A percentile compares a stretch with the other conserved stretches of the same genome.
Conservation (phyloP, 1,140 invertebrate genomes). For the Drosophila sp. region DNA sequence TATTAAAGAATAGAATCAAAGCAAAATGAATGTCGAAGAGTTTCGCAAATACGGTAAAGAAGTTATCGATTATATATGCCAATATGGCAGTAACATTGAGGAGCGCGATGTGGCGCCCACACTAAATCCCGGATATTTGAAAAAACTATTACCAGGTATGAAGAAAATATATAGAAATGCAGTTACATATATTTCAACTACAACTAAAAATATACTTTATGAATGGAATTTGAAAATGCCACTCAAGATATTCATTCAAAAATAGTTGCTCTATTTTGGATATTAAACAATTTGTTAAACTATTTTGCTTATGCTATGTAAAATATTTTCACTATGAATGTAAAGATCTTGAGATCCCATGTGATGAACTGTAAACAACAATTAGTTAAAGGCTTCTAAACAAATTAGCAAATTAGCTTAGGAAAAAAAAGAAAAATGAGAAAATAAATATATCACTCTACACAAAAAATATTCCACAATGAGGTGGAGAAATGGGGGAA, state of each 20-base stretch:
- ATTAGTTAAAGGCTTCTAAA: constrained; percentile 64
- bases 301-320: constrained; percentile 28
- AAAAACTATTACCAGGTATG: constrained; percentile 87
- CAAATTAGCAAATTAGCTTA: constrained; percentile 58
- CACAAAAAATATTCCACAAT: constrained; percentile 43
- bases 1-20: constrained; percentile 32
- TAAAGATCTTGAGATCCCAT: constrained; percentile 23
- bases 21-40: constrained; percentile 91
- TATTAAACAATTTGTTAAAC: constrained; percentile 20
- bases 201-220: constrained; percentile 6
- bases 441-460: constrained; percentile 44
- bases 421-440: constrained; percentile 25
- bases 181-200: constrained; percentile 1
- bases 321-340: constrained; percentile 4
- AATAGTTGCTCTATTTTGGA: constrained; percentile 32
- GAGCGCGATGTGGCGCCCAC: constrained; percentile 92
- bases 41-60: constrained; percentile 94
- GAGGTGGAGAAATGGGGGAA: constrained; percentile 3
- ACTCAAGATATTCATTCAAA: constrained; percentile 29
- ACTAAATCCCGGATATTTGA: constrained; percentile 94
- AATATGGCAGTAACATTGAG: constrained; percentile 92
- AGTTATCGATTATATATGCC: constrained; percentile 97
- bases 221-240: constrained; percentile 15
- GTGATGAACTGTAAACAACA: constrained; percentile 65
- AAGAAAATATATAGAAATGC: neutral